phyloP scores from a whole-genome alignment of 2,888 invertebrate genomes.

The Zaprionus lineosus region DNA sequence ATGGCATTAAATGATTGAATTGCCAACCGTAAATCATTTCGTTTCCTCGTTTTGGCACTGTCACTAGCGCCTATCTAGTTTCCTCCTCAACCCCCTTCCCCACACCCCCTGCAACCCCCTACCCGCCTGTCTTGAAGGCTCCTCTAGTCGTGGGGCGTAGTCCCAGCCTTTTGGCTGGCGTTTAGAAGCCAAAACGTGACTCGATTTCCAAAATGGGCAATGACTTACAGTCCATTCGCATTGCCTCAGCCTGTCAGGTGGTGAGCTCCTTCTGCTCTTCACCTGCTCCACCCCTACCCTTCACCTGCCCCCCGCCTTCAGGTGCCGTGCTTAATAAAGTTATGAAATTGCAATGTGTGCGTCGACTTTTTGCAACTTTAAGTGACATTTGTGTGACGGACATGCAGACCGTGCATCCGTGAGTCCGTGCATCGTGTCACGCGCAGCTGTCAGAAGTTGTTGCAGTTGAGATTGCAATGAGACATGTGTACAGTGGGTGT shows the following conservation, averaged over 20 bases:
- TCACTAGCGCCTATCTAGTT: slow-evolving; percentile 53
- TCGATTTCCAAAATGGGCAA: slow-evolving; percentile 41
- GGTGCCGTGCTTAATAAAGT: slow-evolving; percentile 60
- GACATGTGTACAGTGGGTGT: slow-evolving; percentile 19
- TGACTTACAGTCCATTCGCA: slow-evolving; percentile 13
- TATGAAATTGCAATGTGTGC: slow-evolving; percentile 77
- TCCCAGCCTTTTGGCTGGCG: slow-evolving; percentile 46
- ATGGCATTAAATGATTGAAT: slow-evolving; percentile 64
- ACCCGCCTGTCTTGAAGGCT: background rate
- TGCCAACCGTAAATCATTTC: slow-evolving; percentile 53
- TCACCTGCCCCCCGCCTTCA: slow-evolving; percentile 8
- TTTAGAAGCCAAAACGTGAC: slow-evolving; percentile 53
- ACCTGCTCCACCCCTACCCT: slow-evolving; percentile 7
- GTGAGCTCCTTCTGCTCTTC: background rate
- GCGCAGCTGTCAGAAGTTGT: slow-evolving; percentile 31
- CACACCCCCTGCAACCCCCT: background rate
- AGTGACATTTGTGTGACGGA: slow-evolving; percentile 78
- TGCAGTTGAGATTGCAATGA: background rate
- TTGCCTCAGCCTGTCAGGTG: slow-evolving; percentile 36
- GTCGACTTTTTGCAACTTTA: slow-evolving; percentile 60
- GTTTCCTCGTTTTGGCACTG: slow-evolving; percentile 24
- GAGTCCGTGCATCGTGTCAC: slow-evolving; percentile 57
- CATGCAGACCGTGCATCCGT: slow-evolving; percentile 71
- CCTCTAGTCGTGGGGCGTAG: slow-evolving; percentile 18
- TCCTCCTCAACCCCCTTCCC: background rate